A percentile compares a stretch with the other conserved stretches of the same genome.
Evolutionary conservation across 1,140 invertebrate species (phyloP).

Genomic region (Gonatopus flavifemur): DNA sequence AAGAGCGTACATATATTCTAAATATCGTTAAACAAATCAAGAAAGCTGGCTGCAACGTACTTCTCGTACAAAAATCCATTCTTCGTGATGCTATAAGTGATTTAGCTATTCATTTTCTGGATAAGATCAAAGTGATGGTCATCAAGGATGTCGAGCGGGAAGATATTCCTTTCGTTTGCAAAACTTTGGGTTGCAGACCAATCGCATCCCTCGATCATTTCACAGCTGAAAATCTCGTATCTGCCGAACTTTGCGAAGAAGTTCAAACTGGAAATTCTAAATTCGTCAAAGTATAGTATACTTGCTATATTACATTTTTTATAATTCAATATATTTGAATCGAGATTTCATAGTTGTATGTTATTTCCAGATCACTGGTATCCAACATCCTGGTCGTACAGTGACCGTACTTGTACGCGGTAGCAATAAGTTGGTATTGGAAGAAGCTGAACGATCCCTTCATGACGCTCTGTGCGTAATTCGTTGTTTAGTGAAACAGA

Average conservation of each 20-base stretch:
- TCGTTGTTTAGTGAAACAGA: slow-evolving; percentile 93
- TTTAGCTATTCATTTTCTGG: slow-evolving; percentile 95
- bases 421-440: slow-evolving; percentile 94
- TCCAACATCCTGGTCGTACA: slow-evolving; percentile 84
- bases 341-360: background rate
- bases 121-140: slow-evolving; percentile 99
- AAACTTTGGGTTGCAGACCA: slow-evolving; percentile 91
- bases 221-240: slow-evolving; percentile 84
- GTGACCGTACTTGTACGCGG: slow-evolving; percentile 93
- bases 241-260: slow-evolving; percentile 95
- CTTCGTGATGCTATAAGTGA: slow-evolving; percentile 96
- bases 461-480: slow-evolving; percentile 99
- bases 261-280: slow-evolving; percentile 86
- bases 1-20: slow-evolving; percentile 96
- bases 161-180: slow-evolving; percentile 97
- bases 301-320: background rate
- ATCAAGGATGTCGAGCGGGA: slow-evolving; percentile 97
- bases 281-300: slow-evolving; percentile 74
- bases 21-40: slow-evolving; percentile 99
- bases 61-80: slow-evolving; percentile 98
- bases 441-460: slow-evolving; percentile 93
- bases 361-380: slow-evolving; percentile 77
- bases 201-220: slow-evolving; percentile 99
- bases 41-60: slow-evolving; percentile 96
- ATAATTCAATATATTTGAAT: background rate